A percentile compares a stretch with the other conserved stretches of the same genome.
Conservation (phyloP, 1,140 invertebrate species). For the Amyelois transitella region DNA sequence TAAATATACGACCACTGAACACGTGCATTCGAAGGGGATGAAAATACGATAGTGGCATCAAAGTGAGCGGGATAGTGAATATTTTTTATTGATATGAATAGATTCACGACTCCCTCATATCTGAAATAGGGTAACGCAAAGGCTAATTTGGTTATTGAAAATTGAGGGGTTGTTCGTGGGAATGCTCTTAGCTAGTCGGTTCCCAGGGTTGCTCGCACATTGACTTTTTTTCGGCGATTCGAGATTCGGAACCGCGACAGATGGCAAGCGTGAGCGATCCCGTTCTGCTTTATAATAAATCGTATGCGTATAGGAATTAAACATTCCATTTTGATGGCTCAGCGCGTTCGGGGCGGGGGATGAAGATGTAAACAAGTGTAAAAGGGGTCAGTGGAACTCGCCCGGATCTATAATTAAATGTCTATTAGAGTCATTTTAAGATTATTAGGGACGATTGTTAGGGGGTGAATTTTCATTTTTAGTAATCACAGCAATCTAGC, state of each 20-base stretch:
- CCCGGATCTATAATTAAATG: slow-evolving; percentile 63
- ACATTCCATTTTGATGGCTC: slow-evolving; percentile 71
- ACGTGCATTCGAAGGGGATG: slow-evolving; percentile 71
- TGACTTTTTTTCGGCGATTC: slow-evolving; percentile 63
- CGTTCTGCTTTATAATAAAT: slow-evolving; percentile 70
- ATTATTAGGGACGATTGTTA: slow-evolving; percentile 60
- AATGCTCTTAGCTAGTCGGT: slow-evolving; percentile 66
- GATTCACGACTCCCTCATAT: slow-evolving; percentile 73
- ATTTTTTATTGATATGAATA: slow-evolving; percentile 72
- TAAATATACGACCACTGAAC: slow-evolving; percentile 65
- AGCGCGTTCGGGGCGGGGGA: slow-evolving; percentile 51
- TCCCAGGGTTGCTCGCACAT: slow-evolving; percentile 71
- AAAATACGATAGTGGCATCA: slow-evolving; percentile 32
- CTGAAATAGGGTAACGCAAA: slow-evolving; percentile 74
- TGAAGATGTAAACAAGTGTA: slow-evolving; percentile 74
- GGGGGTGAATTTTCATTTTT: slow-evolving; percentile 42
- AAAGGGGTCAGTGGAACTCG: slow-evolving; percentile 71
- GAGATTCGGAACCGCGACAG: slow-evolving; percentile 70
- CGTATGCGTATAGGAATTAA: slow-evolving; percentile 70
- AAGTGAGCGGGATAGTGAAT: slow-evolving; percentile 39
- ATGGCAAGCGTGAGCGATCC: slow-evolving; percentile 68
- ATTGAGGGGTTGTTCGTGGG: slow-evolving; percentile 74
- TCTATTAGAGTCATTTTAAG: slow-evolving; percentile 65
- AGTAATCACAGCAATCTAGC: slow-evolving; percentile 47
- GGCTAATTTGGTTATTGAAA: slow-evolving; percentile 75